phyloP scores from a whole-genome alignment of 2,113 vertebrate species.

The Lota lota region DNA sequence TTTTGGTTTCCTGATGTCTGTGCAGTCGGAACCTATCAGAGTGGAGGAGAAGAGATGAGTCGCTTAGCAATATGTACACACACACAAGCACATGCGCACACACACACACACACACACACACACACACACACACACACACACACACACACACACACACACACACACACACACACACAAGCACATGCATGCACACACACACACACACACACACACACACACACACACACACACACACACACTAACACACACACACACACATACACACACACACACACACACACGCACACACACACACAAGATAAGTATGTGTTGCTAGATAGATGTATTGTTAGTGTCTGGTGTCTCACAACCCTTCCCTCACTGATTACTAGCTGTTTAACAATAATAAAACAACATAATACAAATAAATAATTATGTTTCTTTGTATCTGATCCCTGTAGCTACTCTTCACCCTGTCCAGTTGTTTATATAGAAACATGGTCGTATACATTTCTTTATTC shows the following conservation, averaged over 20 bases:
- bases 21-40: slow-evolving; percentile 62
- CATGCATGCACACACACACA: background rate
- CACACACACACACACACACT: background rate
- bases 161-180: too few relatives aligned
- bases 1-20: slow-evolving; percentile 85
- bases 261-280: background rate
- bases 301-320: background rate
- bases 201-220: background rate
- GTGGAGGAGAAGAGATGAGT: slow-evolving; percentile 15
- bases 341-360: slow-evolving; percentile 1
- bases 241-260: slow-evolving; percentile 1
- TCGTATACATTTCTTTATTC: too few relatives aligned
- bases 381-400: too few relatives aligned
- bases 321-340: background rate
- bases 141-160: background rate
- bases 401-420: too few relatives aligned
- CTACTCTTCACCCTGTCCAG: background rate
- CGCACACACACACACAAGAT: background rate
- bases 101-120: slow-evolving; percentile 2
- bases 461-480: too few relatives aligned
- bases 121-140: background rate
- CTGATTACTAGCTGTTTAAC: too few relatives aligned
- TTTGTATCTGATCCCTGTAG: background rate
- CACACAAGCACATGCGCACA: background rate
- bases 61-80: background rate